These are phyloP conservation scores for Lasioglossum marginatum DNA, from an alignment of 2,888 invertebrate genomes.

Conservation along the genomic window DNA sequence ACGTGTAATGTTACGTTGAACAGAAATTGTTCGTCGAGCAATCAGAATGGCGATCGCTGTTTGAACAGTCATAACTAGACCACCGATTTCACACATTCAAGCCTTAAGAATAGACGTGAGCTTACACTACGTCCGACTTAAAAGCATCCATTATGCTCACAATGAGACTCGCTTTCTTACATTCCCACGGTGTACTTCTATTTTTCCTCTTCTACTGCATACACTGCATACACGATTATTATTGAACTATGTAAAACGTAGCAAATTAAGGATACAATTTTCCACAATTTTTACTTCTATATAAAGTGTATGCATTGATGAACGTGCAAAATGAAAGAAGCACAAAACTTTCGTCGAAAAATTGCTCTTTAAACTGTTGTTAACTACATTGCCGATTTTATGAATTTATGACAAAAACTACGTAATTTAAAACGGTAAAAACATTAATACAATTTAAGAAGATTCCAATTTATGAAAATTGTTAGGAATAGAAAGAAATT, in stretches of 20 bases:
- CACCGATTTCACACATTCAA: not conserved
- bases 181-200: not conserved
- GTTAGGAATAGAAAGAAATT: no score
- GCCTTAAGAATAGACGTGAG: not conserved
- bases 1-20: not conserved
- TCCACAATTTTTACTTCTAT: no score
- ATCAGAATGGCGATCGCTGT: not conserved
- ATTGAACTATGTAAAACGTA: not conserved
- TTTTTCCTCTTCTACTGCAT: not conserved
- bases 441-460: no score
- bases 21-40: not conserved
- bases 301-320: no score
- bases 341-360: no score
- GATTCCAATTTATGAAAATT: no score
- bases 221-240: not conserved
- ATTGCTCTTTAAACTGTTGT: no score
- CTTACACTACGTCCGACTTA: not conserved
- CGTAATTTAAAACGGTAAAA: no score
- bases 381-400: no score
- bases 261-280: no score
- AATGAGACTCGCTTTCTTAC: not conserved
- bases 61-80: not conserved
- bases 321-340: no score
- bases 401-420: no score
- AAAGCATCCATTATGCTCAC: constrained; percentile 1